A percentile compares a stretch with the other conserved stretches of the same genome.
phyloP scores from a whole-genome alignment of 2,888 invertebrate species.

The Polydrusus tereticollis region DNA sequence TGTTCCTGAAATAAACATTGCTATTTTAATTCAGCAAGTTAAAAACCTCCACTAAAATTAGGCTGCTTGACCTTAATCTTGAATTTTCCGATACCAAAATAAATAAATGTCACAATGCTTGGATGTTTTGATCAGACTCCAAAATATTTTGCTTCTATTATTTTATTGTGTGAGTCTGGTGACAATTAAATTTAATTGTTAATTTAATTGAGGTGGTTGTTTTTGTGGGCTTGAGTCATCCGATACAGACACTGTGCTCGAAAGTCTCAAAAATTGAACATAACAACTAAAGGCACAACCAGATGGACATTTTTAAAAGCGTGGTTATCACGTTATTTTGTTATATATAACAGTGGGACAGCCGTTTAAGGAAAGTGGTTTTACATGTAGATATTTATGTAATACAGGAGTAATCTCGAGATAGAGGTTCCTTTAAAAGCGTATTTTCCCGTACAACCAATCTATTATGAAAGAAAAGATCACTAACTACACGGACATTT shows the following conservation, averaged over 20 bases:
- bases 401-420: background rate
- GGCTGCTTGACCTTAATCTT: slow-evolving; percentile 25
- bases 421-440: background rate
- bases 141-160: slow-evolving; percentile 11
- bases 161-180: background rate
- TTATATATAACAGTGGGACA: background rate
- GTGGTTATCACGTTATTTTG: background rate
- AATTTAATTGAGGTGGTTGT: background rate
- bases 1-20: background rate
- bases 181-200: too few species aligned
- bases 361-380: slow-evolving; percentile 5
- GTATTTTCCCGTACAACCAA: background rate
- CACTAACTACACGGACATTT: too few species aligned
- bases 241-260: too few species aligned
- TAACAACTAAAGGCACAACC: background rate
- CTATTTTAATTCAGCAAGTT: background rate
- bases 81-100: slow-evolving; percentile 26
- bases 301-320: background rate
- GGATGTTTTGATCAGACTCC: slow-evolving; percentile 15
- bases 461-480: too few species aligned
- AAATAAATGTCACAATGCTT: slow-evolving; percentile 25
- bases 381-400: background rate
- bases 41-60: slow-evolving; percentile 7
- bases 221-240: too few species aligned
- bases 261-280: too few species aligned